phyloP scores from a whole-genome alignment of 2,113 vertebrate genomes.

The Sitta europaea region DNA sequence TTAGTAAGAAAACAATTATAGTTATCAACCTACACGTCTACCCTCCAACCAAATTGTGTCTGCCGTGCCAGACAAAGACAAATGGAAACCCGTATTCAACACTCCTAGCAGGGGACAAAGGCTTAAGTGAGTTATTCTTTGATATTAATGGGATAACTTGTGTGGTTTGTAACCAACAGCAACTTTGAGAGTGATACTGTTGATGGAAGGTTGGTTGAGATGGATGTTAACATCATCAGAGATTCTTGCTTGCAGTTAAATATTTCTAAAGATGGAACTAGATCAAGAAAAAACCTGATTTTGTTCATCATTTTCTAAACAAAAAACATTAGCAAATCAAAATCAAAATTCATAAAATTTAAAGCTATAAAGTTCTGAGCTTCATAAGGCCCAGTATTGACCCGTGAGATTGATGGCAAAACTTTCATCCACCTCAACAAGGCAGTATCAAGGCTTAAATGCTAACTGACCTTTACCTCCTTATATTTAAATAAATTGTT shows the following conservation, averaged over 20 bases:
- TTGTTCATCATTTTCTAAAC: neutral
- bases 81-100: neutral
- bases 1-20: conserved; percentile 29
- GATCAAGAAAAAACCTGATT: neutral
- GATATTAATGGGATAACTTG: conserved; percentile 30
- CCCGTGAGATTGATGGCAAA: neutral
- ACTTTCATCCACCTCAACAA: neutral
- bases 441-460: neutral
- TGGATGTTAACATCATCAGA: neutral
- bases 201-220: neutral
- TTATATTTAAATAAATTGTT: neutral
- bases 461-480: neutral
- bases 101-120: conserved; percentile 3
- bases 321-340: neutral
- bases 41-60: neutral
- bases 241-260: neutral
- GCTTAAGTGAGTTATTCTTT: conserved; percentile 55
- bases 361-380: neutral
- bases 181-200: neutral
- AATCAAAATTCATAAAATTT: neutral
- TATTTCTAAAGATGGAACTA: neutral
- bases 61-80: conserved; percentile 34
- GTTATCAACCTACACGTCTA: conserved; percentile 9
- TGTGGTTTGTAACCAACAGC: neutral
- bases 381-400: neutral